phyloP scores from a whole-genome alignment of 1,140 invertebrate species.

The Bombus ignitus region DNA sequence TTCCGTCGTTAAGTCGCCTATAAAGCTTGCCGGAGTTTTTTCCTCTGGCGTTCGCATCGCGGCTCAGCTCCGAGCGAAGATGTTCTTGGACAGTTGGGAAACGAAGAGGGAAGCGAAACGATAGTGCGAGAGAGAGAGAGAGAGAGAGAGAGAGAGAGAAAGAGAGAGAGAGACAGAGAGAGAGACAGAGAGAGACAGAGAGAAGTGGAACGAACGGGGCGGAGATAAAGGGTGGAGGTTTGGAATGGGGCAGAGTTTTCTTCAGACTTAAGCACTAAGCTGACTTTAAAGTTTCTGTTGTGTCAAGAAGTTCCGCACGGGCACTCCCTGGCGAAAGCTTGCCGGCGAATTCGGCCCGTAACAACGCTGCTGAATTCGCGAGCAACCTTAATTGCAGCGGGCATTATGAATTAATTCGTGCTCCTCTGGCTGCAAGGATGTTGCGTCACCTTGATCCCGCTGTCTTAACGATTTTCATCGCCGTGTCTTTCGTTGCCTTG shows the following conservation, averaged over 20 bases:
- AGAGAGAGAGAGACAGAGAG: too few relatives aligned
- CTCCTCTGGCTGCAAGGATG: slow-evolving; percentile 19
- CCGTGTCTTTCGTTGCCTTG: too few relatives aligned
- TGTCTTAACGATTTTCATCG: slow-evolving; percentile 28
- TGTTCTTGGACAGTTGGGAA: slow-evolving; percentile 28
- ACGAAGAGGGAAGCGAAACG: slow-evolving; percentile 8
- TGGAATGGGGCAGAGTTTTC: slow-evolving; percentile 46
- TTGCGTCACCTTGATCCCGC: slow-evolving; percentile 27
- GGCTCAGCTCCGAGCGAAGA: slow-evolving; percentile 21
- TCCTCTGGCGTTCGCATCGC: background rate
- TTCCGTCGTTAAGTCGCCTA: slow-evolving; percentile 56
- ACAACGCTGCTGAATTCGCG: slow-evolving; percentile 71
- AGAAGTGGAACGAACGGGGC: background rate
- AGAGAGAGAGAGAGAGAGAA: background rate
- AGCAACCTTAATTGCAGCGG: slow-evolving; percentile 71
- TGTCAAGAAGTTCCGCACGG: slow-evolving; percentile 71
- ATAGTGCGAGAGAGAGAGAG: background rate
- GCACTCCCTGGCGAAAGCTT: slow-evolving; percentile 48
- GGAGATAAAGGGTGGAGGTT: slow-evolving; percentile 37
- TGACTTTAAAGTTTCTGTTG: slow-evolving; percentile 73
- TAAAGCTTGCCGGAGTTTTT: slow-evolving; percentile 42
- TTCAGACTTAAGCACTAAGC: slow-evolving; percentile 66
- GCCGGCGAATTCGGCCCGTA: slow-evolving; percentile 61
- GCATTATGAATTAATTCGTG: slow-evolving; percentile 68
- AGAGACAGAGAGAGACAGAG: background rate